A percentile compares a stretch with the other conserved stretches of the same genome.
phyloP scores from a whole-genome alignment of 2,888 invertebrate genomes.

The Drosophila hamatofila region DNA sequence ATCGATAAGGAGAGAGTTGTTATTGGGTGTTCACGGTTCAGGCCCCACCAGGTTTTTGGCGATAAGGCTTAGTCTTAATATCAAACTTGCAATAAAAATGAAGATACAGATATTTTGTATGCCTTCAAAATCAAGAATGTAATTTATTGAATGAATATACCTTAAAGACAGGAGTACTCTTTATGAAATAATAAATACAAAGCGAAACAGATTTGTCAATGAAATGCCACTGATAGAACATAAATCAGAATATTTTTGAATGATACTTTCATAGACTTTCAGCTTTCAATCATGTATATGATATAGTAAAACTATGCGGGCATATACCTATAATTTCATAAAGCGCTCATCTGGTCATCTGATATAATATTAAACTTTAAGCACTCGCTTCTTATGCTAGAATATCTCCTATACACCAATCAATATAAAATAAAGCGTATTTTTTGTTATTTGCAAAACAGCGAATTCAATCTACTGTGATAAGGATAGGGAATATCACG shows the following conservation, averaged over 20 bases:
- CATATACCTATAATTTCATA: background rate
- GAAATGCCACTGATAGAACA: background rate
- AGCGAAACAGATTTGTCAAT: background rate
- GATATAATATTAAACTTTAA: background rate
- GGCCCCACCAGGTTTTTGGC: conserved; percentile 34
- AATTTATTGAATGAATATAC: background rate
- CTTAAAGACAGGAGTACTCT: background rate
- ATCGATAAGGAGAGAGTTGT: conserved; percentile 36
- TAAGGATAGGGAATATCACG: conserved; percentile 10
- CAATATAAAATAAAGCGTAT: background rate
- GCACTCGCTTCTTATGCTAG: background rate
- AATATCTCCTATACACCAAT: background rate
- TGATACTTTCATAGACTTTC: background rate
- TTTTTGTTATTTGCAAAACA: background rate
- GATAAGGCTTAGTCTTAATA: conserved; percentile 50
- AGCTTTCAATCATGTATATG: background rate
- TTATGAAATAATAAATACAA: background rate
- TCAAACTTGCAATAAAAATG: conserved; percentile 10
- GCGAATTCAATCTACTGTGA: background rate
- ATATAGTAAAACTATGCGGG: background rate
- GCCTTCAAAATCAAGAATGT: background rate
- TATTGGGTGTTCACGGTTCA: conserved; percentile 11
- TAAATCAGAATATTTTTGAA: background rate
- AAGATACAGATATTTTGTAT: background rate
- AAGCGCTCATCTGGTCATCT: too few relatives aligned